Percentiles rank a stretch among this genome's conserved stretches.
phyloP scores from a whole-genome alignment of 2,113 vertebrate species.

The Lota lota region DNA sequence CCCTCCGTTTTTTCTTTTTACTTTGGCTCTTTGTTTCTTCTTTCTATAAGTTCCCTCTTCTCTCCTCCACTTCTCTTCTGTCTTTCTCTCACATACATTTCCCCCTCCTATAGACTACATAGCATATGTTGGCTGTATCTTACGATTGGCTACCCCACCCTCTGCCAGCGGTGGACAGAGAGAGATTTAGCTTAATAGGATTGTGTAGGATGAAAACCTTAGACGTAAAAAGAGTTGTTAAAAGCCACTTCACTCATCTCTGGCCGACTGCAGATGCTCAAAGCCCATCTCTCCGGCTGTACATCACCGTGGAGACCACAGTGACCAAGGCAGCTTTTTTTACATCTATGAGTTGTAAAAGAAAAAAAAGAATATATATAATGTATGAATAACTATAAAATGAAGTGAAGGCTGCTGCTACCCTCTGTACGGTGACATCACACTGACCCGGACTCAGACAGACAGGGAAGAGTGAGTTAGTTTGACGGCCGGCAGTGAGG shows the following conservation, averaged over 20 bases:
- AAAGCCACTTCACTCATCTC: background rate
- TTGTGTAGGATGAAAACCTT: too few relatives aligned
- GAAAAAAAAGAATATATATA: background rate
- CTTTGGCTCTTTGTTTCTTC: background rate
- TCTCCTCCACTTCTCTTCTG: background rate
- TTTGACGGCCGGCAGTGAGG: conserved; percentile 37
- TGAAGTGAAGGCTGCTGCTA: conserved; percentile 32
- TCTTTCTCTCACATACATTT: background rate
- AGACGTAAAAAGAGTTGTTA: too few relatives aligned
- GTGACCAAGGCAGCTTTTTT: background rate
- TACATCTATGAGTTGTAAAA: background rate
- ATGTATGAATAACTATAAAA: background rate
- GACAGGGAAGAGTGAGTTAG: conserved; percentile 27
- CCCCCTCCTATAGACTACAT: background rate
- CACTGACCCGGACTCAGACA: too few relatives aligned
- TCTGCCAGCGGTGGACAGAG: too few relatives aligned
- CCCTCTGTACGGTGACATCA: too few relatives aligned
- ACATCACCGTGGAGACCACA: background rate
- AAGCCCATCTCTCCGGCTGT: background rate
- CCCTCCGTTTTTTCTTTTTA: background rate
- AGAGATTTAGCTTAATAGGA: too few relatives aligned
- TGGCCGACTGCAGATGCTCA: background rate
- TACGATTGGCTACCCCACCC: too few relatives aligned
- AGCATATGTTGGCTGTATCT: too few relatives aligned
- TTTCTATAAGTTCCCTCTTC: background rate